Evolutionary conservation across 2,113 vertebrate genomes (phyloP).

Genomic region (Malurus melanocephalus): DNA sequence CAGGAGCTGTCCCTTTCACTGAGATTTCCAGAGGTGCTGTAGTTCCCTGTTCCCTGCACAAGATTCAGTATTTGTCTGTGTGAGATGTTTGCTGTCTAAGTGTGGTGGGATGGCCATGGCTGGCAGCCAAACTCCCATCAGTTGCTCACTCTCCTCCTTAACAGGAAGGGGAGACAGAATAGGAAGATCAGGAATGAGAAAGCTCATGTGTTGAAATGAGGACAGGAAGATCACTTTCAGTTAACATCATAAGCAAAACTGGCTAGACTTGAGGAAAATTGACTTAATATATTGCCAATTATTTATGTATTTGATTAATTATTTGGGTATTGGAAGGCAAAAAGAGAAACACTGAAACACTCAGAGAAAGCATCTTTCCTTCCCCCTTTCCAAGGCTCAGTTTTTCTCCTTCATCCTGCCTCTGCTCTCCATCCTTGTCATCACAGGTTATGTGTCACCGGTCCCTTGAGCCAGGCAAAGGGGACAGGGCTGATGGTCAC

Average conservation of each 20-base stretch:
- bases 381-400: not conserved
- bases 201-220: not conserved
- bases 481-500: rapidly evolving
- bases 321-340: not conserved
- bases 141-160: not conserved
- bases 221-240: not conserved
- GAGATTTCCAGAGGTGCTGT: not conserved
- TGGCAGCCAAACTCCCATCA: not conserved
- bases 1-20: not conserved
- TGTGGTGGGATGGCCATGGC: not conserved
- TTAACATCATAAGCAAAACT: not conserved
- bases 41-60: not conserved
- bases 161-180: not conserved
- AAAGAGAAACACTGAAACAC: not conserved
- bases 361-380: not conserved
- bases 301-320: not conserved
- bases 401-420: not conserved
- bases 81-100: not conserved
- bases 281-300: not conserved
- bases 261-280: not conserved
- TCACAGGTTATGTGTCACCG: rapidly evolving
- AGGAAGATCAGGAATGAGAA: not conserved
- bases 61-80: not conserved
- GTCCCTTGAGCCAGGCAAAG: not conserved
- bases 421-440: not conserved